phyloP scores from a whole-genome alignment of 2,797 vertebrate genomes.

The Takifugu rubripes region DNA sequence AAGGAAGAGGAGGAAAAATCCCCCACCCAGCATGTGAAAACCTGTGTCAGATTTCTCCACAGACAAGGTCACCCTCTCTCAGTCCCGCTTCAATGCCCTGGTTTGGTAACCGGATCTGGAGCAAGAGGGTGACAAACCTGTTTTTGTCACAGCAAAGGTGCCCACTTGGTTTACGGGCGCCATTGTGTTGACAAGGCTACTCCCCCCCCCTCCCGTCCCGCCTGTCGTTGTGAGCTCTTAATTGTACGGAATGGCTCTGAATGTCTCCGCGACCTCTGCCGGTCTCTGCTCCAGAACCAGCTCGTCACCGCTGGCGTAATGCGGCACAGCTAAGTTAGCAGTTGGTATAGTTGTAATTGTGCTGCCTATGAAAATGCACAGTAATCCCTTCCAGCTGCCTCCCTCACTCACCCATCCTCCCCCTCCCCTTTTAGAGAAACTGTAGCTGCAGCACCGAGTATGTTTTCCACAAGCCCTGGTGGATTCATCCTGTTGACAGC shows the following conservation, averaged over 20 bases:
- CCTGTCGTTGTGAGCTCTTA: conserved; percentile 13
- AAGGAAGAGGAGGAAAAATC: conserved; percentile 32
- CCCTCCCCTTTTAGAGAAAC: conserved; percentile 62
- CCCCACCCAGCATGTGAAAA: conserved; percentile 69
- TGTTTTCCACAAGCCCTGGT: conserved; percentile 65
- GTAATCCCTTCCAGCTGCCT: conserved; percentile 75
- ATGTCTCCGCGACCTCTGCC: background rate
- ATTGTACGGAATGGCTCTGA: background rate
- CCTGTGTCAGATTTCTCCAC: conserved; percentile 69
- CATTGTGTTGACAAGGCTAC: conserved; percentile 42
- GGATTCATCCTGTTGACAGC: conserved; percentile 71
- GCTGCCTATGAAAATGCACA: conserved; percentile 66
- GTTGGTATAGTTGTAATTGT: conserved; percentile 70
- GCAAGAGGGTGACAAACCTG: conserved; percentile 57
- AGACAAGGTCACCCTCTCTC: conserved; percentile 71
- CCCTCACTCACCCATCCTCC: conserved; percentile 62
- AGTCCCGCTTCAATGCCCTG: conserved; percentile 53
- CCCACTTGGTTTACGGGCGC: conserved; percentile 46
- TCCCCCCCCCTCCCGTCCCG: background rate
- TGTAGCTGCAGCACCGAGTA: conserved; percentile 59
- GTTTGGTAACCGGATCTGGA: conserved; percentile 55
- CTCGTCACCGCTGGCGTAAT: conserved; percentile 54
- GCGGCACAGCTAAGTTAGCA: conserved; percentile 65
- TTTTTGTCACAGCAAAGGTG: conserved; percentile 56
- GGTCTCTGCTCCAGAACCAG: conserved; percentile 42